A percentile compares a stretch with the other conserved stretches of the same genome.
phyloP scores from a whole-genome alignment of 37 sponge, comb jelly and placozoan genomes.

The Aplysina aerophoba region DNA sequence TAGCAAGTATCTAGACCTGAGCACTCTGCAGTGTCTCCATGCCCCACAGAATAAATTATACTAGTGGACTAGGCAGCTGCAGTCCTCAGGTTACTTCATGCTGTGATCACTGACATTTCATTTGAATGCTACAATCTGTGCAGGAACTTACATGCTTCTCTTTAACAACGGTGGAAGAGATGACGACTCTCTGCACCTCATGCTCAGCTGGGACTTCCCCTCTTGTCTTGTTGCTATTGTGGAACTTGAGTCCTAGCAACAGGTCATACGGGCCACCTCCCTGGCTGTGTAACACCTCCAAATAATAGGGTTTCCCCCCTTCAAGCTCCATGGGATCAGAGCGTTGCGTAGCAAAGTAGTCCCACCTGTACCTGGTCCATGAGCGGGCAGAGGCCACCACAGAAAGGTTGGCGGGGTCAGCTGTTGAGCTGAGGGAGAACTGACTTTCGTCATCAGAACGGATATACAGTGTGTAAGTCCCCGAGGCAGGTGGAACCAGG shows the following conservation, averaged over 20 bases:
- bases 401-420: constrained; percentile 35
- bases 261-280: constrained; percentile 40
- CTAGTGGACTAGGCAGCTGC: too few relatives aligned
- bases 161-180: constrained; percentile 40
- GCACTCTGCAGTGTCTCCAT: too few relatives aligned
- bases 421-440: constrained; percentile 64
- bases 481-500: constrained; percentile 77
- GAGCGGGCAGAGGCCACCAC: constrained; percentile 39
- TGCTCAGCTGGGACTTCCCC: constrained; percentile 46
- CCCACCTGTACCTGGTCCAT: constrained; percentile 42
- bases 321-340: constrained; percentile 59
- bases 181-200: constrained; percentile 61
- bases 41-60: too few relatives aligned
- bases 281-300: constrained; percentile 52
- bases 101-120: too few relatives aligned
- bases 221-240: constrained; percentile 33
- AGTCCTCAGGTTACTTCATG: too few relatives aligned
- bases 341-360: constrained; percentile 37
- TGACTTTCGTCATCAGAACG: constrained; percentile 73
- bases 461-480: constrained; percentile 66
- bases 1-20: too few relatives aligned
- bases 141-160: constrained; percentile 64
- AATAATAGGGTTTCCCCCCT: constrained; percentile 62
- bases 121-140: too few relatives aligned
- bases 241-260: constrained; percentile 65